phyloP scores from a whole-genome alignment of 2,888 invertebrate genomes.

The Netelia melanura region DNA sequence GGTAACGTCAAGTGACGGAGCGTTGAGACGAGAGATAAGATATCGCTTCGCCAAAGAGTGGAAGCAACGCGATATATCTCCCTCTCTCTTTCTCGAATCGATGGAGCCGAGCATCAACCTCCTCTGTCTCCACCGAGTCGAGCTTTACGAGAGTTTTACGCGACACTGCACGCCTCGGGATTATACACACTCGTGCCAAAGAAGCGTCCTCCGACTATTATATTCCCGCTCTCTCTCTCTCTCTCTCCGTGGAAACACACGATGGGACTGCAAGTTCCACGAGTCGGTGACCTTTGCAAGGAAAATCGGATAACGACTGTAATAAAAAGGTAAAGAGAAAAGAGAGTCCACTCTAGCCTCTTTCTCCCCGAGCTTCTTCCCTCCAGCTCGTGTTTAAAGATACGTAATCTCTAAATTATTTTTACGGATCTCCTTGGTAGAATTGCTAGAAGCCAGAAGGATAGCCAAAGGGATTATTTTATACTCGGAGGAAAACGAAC shows the following conservation, averaged over 20 bases:
- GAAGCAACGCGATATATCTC: neutral
- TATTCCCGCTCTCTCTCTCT: constrained; percentile 32
- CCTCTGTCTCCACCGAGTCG: constrained; percentile 30
- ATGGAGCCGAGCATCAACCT: constrained; percentile 23
- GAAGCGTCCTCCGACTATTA: constrained; percentile 54
- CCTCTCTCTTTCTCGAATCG: constrained; percentile 26
- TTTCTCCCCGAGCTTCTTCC: constrained; percentile 34
- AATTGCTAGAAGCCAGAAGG: constrained; percentile 3
- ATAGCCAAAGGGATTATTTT: constrained; percentile 54
- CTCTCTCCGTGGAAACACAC: constrained; percentile 30
- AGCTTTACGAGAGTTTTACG: constrained; percentile 59
- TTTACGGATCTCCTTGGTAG: constrained; percentile 59
- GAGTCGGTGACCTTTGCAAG: constrained; percentile 62
- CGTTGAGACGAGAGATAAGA: constrained; percentile 19
- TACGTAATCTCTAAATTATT: constrained; percentile 69
- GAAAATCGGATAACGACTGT: constrained; percentile 68
- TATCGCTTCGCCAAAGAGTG: constrained; percentile 25
- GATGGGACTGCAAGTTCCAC: constrained; percentile 33
- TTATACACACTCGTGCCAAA: constrained; percentile 60
- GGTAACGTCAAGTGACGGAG: constrained; percentile 22
- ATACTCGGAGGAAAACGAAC: constrained; percentile 36
- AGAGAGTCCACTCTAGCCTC: constrained; percentile 42
- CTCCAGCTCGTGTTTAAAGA: constrained; percentile 60
- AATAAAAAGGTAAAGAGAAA: constrained; percentile 67
- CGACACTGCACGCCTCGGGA: constrained; percentile 54